Evolutionary conservation across 2,113 vertebrate genomes (phyloP).

Genomic region (Larimichthys polyactis): DNA sequence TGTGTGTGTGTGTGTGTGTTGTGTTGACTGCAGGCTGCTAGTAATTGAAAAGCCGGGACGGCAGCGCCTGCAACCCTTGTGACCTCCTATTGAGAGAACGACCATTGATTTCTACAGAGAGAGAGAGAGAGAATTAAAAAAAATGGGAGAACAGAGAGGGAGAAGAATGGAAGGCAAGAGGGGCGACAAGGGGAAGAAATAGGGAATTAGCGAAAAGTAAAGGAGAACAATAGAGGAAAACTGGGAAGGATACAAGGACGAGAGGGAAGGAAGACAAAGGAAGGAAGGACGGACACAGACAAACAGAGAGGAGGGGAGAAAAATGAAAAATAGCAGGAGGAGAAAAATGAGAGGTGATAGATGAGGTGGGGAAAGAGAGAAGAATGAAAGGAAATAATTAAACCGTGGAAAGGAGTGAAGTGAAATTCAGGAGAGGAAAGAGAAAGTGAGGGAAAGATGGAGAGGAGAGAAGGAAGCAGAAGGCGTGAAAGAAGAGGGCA

Average conservation of each 20-base stretch:
- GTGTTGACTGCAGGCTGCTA: slow-evolving; percentile 71
- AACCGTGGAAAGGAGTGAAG: not conserved
- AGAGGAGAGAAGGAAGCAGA: not conserved
- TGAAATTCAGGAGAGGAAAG: not conserved
- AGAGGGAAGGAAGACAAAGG: slow-evolving; percentile 4
- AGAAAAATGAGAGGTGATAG: not conserved
- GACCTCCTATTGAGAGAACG: slow-evolving; percentile 83
- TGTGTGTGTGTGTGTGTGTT: slow-evolving; percentile 42
- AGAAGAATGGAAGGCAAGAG: not conserved
- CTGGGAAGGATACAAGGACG: not conserved
- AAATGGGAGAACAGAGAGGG: slow-evolving; percentile 5
- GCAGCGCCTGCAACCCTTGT: slow-evolving; percentile 65
- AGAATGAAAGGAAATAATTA: not conserved
- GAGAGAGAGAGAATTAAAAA: slow-evolving; percentile 35
- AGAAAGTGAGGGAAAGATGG: not conserved
- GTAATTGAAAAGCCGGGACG: slow-evolving; percentile 85
- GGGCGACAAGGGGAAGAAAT: not conserved
- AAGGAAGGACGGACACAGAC: not conserved
- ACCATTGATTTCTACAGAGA: slow-evolving; percentile 81
- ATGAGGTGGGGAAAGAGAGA: not conserved
- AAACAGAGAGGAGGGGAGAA: not conserved
- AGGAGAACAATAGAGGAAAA: slow-evolving; percentile 2
- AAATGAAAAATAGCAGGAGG: not conserved
- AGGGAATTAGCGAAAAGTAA: not conserved
- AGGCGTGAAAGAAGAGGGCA: not conserved